phyloP scores from a whole-genome alignment of 2,797 vertebrate genomes.

The Erpetoichthys calabaricus region DNA sequence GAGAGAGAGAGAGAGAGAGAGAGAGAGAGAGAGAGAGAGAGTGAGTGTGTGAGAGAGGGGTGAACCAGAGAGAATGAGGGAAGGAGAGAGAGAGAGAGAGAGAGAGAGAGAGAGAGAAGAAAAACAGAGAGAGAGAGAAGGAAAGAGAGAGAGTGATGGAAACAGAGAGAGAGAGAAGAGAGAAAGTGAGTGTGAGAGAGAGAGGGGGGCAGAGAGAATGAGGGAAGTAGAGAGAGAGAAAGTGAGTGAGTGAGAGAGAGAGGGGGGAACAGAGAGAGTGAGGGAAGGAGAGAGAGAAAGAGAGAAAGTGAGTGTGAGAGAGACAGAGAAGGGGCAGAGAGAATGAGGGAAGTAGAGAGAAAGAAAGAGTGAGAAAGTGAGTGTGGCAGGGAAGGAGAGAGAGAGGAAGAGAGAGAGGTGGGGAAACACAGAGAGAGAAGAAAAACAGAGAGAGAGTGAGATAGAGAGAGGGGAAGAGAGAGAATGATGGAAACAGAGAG shows the following conservation, averaged over 20 bases:
- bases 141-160: not conserved
- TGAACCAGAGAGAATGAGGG: not conserved
- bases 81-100: not conserved
- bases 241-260: too few relatives aligned
- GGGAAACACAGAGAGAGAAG: too few relatives aligned
- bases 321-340: not conserved
- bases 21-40: slow-evolving; percentile 5
- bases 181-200: not conserved
- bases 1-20: not conserved
- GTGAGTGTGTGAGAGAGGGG: not conserved
- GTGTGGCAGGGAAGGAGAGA: not conserved
- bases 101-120: not conserved
- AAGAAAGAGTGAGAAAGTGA: not conserved
- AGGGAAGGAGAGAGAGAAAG: not conserved
- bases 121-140: too few relatives aligned
- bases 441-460: too few relatives aligned
- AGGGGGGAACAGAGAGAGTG: not conserved
- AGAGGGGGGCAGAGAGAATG: not conserved
- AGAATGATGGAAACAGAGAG: too few relatives aligned
- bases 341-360: not conserved
- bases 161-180: slow-evolving; percentile 2
- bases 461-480: too few relatives aligned
- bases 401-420: too few relatives aligned
- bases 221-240: not conserved
- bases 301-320: not conserved